Percentiles rank a stretch among this genome's conserved stretches.
Evolutionary conservation across 2,113 vertebrate genomes (phyloP).

Genomic region (Gallinago paraguaiae): DNA sequence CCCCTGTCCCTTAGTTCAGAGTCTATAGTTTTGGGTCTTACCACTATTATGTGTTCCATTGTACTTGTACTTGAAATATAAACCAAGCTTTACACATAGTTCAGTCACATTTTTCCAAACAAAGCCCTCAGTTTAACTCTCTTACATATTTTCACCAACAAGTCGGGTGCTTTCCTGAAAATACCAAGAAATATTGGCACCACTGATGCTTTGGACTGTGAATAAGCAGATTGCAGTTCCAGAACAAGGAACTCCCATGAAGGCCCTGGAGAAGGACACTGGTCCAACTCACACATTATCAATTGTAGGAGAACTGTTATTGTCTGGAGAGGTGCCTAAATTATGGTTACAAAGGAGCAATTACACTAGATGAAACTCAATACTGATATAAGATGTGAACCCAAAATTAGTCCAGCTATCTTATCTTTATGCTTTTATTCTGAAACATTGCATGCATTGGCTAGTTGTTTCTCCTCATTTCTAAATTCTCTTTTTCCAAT

Average conservation of each 20-base stretch:
- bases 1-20: not conserved
- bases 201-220: not conserved
- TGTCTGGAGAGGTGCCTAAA: not conserved
- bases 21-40: not conserved
- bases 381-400: not conserved
- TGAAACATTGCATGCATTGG: not conserved
- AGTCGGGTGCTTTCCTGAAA: not conserved
- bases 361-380: not conserved
- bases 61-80: not conserved
- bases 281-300: not conserved
- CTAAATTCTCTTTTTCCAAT: not conserved
- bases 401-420: not conserved
- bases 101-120: not conserved
- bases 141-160: not conserved
- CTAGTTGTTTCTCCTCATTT: not conserved
- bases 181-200: not conserved
- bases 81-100: not conserved
- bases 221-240: not conserved
- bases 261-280: not conserved
- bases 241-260: not conserved
- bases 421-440: not conserved
- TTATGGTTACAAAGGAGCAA: not conserved
- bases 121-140: not conserved
- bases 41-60: not conserved
- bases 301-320: not conserved